These are phyloP conservation scores for Hycleus cichorii DNA, from an alignment of 1,140 invertebrate genomes.

Conservation along the genomic window DNA sequence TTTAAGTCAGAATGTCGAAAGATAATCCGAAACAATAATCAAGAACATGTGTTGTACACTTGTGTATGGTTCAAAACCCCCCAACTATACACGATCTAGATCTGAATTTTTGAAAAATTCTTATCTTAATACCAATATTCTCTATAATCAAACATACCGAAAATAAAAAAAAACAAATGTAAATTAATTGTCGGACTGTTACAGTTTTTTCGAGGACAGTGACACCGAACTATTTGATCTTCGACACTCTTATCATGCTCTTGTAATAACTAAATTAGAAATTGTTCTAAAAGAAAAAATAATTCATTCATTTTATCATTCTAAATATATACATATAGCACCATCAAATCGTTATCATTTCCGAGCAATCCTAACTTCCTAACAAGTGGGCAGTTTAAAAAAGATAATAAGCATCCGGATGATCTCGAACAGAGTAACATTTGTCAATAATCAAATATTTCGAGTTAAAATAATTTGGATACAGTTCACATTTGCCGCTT, in stretches of 20 bases:
- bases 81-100: background rate
- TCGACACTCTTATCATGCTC: constrained; percentile 22
- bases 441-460: no score
- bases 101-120: constrained; percentile 1
- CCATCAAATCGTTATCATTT: constrained; percentile 25
- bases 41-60: constrained; percentile 24
- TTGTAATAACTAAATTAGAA: constrained; percentile 11
- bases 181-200: no score
- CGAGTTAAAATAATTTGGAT: no score
- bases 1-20: background rate
- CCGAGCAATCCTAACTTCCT: constrained; percentile 25
- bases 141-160: no score
- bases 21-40: background rate
- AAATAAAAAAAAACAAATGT: no score
- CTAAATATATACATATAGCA: background rate
- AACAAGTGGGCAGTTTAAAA: constrained; percentile 16
- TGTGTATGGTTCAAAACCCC: constrained; percentile 5
- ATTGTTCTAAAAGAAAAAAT: no score
- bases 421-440: background rate
- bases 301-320: no score
- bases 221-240: constrained; percentile 20
- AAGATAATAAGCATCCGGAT: constrained; percentile 29
- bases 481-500: no score
- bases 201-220: constrained; percentile 12
- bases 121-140: background rate